A percentile compares a stretch with the other conserved stretches of the same genome.
Evolutionary conservation across 2,797 vertebrate genomes (phyloP).

Genomic region (Thaleichthys pacificus): DNA sequence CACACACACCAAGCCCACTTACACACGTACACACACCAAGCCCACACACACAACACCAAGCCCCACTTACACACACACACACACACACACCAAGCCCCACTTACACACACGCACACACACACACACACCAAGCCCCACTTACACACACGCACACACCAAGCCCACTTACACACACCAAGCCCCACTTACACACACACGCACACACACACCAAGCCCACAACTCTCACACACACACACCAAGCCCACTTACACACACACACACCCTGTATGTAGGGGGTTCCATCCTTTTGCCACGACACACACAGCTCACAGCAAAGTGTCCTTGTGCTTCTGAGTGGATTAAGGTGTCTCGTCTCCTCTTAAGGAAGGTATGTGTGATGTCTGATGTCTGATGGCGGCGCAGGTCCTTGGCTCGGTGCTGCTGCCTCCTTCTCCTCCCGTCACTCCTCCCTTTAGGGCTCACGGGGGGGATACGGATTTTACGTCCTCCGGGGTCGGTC

Average conservation of each 20-base stretch:
- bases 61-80: too few relatives aligned
- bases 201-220: not conserved
- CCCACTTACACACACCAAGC: not conserved
- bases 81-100: not conserved
- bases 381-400: conserved; percentile 39
- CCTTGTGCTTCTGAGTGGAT: conserved; percentile 15
- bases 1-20: too few relatives aligned
- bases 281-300: too few relatives aligned
- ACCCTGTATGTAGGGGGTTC: too few relatives aligned
- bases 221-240: not conserved
- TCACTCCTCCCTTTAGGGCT: conserved; percentile 31
- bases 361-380: conserved; percentile 38
- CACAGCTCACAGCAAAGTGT: conserved; percentile 18
- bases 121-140: not conserved
- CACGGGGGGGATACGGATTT: conserved; percentile 34
- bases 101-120: not conserved
- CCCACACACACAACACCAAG: too few relatives aligned
- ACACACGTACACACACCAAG: too few relatives aligned
- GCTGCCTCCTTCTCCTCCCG: conserved; percentile 26
- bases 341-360: conserved; percentile 1
- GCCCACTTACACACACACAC: too few relatives aligned
- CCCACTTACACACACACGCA: not conserved
- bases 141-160: conserved; percentile 19
- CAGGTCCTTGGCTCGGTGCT: conserved; percentile 41
- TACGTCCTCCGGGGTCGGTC: conserved; percentile 40